phyloP scores from a whole-genome alignment of 2,888 invertebrate species.

The Seira ritae region DNA sequence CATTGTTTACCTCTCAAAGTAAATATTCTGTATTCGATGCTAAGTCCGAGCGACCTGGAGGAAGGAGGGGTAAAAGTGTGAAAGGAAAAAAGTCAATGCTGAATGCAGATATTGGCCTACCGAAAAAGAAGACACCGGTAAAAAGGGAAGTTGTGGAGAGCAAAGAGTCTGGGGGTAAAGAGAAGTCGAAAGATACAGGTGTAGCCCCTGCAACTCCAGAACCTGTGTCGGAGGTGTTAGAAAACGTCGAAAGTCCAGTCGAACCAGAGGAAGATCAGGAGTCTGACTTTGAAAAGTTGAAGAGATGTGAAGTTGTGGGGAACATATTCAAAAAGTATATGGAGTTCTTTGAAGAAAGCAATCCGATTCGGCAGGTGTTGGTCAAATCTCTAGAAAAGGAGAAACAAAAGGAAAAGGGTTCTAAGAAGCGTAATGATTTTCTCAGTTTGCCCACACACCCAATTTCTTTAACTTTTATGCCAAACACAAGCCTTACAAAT shows the following conservation, averaged over 20 bases:
- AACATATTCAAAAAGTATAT: constrained; percentile 35
- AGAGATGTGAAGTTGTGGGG: constrained; percentile 3
- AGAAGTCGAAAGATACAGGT: not conserved
- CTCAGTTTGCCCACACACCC: no score
- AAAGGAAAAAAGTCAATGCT: not conserved
- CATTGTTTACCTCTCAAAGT: not conserved
- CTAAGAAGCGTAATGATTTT: constrained; percentile 28
- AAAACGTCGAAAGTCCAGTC: not conserved
- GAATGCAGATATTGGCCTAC: not conserved
- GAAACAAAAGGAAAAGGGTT: not conserved
- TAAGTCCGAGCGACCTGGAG: not conserved
- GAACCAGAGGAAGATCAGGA: constrained; percentile 12
- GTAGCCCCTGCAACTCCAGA: not conserved
- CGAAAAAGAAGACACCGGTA: not conserved
- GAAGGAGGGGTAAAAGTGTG: not conserved
- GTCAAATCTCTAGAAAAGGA: not conserved
- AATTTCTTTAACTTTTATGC: no score
- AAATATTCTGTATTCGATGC: not conserved
- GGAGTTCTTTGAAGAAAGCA: constrained; percentile 27
- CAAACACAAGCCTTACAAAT: no score
- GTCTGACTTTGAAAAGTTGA: constrained; percentile 4
- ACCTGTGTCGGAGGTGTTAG: not conserved
- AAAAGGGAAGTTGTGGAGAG: not conserved
- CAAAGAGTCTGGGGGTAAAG: not conserved
- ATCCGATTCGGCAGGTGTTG: constrained; percentile 9